These are phyloP conservation scores for Oithona nana DNA, from an alignment of 2,888 invertebrate genomes.

Conservation along the genomic window DNA sequence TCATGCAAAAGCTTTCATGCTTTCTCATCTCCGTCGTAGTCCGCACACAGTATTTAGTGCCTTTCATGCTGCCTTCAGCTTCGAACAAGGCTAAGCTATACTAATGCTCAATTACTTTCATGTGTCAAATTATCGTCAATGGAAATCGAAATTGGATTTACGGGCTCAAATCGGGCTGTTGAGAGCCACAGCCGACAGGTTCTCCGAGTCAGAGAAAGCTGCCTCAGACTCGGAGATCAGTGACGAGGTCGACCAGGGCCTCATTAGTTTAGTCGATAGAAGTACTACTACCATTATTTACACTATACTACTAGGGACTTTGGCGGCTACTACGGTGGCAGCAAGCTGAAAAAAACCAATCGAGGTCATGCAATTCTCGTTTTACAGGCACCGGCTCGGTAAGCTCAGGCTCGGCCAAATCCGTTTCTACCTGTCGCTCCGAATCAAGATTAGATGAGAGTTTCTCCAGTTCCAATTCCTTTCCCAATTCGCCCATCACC, in stretches of 20 bases:
- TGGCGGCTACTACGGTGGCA: too few species aligned
- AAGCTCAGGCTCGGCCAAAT: constrained; percentile 14
- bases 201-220: background rate
- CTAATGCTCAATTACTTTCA: too few species aligned
- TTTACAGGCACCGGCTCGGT: constrained; percentile 8
- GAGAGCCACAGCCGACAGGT: background rate
- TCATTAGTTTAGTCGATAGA: background rate
- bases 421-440: background rate
- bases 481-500: constrained; percentile 6
- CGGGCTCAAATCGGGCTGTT: background rate
- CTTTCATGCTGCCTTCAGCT: too few species aligned
- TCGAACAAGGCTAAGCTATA: too few species aligned
- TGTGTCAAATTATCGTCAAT: too few species aligned
- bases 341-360: too few species aligned
- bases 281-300: too few species aligned
- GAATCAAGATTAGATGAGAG: constrained; percentile 6
- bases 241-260: background rate
- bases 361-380: background rate
- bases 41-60: too few species aligned
- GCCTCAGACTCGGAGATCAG: background rate
- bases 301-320: too few species aligned
- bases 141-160: background rate
- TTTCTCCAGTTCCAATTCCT: constrained; percentile 10
- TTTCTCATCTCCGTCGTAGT: too few species aligned
- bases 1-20: too few species aligned